Base-by-base conservation (phyloP, 2,113 vertebrate genomes). In the Brachyhypopomus occidentalis region DNA sequence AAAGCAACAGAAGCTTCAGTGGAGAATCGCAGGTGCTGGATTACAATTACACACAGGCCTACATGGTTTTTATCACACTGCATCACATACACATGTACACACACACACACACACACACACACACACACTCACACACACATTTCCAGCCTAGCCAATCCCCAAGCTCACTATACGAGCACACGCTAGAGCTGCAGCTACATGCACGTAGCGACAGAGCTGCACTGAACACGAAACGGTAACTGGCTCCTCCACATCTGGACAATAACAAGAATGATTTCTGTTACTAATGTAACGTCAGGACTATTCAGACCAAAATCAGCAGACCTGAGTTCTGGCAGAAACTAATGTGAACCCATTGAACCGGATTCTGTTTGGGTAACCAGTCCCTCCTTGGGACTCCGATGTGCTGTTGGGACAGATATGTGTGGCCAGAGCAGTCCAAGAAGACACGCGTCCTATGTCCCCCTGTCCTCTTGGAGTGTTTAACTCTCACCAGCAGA, bases 211-310 rank as follows among this genome's bases (percentile, higher is more conserved):
- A 14, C 45, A 52, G 9, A 52, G 12, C 45, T 52, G 12, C 45
- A 52, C 14, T 52, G 45, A 5, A 52, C 45, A 52, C 20, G 30
- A 67, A n/a, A 70, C 0, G 20, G 2, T 41, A 38, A 34, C 27
- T 38, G 16, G 12, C 66, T 70, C 3, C 20, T 70, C 34, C 36
- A 3, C 36, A 36, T 0, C 16, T 67, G 7, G 1, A 74, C 45
- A 23, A 7, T 2, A 41, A n/a, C 16, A 58, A 62, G 52, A 34
- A 22, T 14, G 27, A 75, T 67, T 67, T 67, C 62, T 41, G 72
- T 75, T 69, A 56, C 16, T 67, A 56, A 75, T 69, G 56, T 81
- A 55, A 75, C n/a, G 72, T 81, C 79, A 67, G 19, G 22, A 3
- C 62, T 27, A 67, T 72, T 69, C 62, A 69, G 5, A 80, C 41